Evolutionary conservation across 2,888 invertebrate species (phyloP).

Genomic region (Pomacea canaliculata): DNA sequence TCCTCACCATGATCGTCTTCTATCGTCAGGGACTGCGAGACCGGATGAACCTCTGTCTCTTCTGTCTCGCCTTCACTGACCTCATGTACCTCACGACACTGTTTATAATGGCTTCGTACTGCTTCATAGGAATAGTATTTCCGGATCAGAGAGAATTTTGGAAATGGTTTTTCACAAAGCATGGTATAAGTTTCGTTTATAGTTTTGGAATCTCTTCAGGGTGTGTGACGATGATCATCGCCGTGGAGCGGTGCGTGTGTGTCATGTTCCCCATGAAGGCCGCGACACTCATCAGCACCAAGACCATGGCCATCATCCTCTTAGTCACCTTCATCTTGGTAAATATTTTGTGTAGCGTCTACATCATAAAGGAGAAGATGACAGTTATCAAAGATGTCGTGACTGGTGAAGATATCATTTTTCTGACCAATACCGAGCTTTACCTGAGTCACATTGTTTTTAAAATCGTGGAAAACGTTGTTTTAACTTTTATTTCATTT

Average conservation of each 20-base stretch:
- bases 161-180: not conserved
- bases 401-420: not conserved
- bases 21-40: slow-evolving; percentile 3
- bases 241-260: not conserved
- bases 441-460: not conserved
- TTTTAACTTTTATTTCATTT: not conserved
- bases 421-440: not conserved
- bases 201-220: not conserved
- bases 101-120: not conserved
- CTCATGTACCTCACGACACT: not conserved
- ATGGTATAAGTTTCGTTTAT: not conserved
- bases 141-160: not conserved
- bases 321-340: not conserved
- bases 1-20: not conserved
- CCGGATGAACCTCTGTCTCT: not conserved
- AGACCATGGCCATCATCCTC: not conserved
- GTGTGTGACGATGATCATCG: not conserved
- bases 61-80: not conserved
- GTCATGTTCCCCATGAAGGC: not conserved
- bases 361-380: not conserved
- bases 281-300: not conserved
- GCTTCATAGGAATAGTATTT: slow-evolving; percentile 30
- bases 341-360: not conserved
- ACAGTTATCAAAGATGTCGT: not conserved
- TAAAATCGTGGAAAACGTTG: not conserved